Conservation (phyloP, 1,140 invertebrate species). For the Oncopodura yosiiana region DNA sequence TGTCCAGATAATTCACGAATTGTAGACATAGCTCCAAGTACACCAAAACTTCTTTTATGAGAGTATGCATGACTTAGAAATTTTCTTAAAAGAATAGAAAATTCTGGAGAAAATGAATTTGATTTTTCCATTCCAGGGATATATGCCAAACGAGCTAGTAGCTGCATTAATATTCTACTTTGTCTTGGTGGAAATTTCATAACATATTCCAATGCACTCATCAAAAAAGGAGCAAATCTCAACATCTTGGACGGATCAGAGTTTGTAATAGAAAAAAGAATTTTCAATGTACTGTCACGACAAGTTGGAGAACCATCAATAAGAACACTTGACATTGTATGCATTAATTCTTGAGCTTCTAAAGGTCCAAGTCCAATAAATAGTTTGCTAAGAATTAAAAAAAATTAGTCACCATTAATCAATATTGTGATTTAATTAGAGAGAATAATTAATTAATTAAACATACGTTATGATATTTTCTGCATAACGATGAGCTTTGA, state of each 20-base stretch:
- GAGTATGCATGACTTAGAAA: constrained; percentile 19
- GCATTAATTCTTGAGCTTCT: constrained; percentile 8
- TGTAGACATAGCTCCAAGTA: constrained; percentile 30
- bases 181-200: constrained; percentile 17
- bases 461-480: not conserved
- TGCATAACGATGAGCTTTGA: constrained; percentile 7
- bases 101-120: constrained; percentile 22
- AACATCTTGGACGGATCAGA: constrained; percentile 17
- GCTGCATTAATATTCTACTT: constrained; percentile 23
- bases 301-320: constrained; percentile 1
- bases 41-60: constrained; percentile 21
- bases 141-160: constrained; percentile 25
- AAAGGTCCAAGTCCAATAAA: constrained; percentile 8
- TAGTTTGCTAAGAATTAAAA: constrained; percentile 11
- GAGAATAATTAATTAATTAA: not conserved
- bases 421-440: not conserved
- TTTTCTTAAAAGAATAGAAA: constrained; percentile 29
- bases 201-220: constrained; percentile 23
- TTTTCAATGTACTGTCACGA: constrained; percentile 12
- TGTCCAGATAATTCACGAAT: constrained; percentile 11
- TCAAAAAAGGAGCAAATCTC: constrained; percentile 21
- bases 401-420: not conserved
- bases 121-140: constrained; percentile 17
- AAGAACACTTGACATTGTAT: constrained; percentile 8
- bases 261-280: constrained; percentile 13